phyloP scores from a whole-genome alignment of 2,797 vertebrate species.

The Cossypha heuglini region DNA sequence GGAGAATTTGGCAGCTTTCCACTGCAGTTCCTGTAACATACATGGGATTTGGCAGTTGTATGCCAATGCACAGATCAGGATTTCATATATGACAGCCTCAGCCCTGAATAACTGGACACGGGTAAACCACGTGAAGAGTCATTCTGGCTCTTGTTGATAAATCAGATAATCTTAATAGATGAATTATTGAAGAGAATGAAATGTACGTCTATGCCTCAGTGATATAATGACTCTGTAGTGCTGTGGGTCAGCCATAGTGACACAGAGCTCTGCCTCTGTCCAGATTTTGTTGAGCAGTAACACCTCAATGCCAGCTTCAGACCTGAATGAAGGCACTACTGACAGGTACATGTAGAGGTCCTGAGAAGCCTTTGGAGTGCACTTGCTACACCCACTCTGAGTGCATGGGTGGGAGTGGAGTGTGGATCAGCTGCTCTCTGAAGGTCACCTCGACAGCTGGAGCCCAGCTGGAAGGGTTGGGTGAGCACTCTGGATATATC shows the following conservation, averaged over 20 bases:
- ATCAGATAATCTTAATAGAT: background rate
- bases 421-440: background rate
- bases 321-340: background rate
- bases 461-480: background rate
- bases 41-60: background rate
- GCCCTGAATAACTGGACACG: background rate
- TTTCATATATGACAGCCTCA: background rate
- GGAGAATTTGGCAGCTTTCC: background rate
- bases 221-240: background rate
- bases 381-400: background rate
- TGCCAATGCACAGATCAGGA: background rate
- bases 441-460: background rate
- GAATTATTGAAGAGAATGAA: background rate
- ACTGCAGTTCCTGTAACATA: background rate
- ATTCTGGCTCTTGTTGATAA: background rate
- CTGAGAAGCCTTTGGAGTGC: background rate
- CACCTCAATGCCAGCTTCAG: background rate
- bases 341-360: accelerated
- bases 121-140: background rate
- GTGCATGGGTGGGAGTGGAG: background rate
- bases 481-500: background rate
- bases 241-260: background rate
- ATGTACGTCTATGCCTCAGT: background rate
- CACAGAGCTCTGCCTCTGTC: background rate
- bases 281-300: background rate